These are phyloP conservation scores for Chelmon rostratus DNA, from an alignment of 2,797 vertebrate species.

Conservation along the genomic window DNA sequence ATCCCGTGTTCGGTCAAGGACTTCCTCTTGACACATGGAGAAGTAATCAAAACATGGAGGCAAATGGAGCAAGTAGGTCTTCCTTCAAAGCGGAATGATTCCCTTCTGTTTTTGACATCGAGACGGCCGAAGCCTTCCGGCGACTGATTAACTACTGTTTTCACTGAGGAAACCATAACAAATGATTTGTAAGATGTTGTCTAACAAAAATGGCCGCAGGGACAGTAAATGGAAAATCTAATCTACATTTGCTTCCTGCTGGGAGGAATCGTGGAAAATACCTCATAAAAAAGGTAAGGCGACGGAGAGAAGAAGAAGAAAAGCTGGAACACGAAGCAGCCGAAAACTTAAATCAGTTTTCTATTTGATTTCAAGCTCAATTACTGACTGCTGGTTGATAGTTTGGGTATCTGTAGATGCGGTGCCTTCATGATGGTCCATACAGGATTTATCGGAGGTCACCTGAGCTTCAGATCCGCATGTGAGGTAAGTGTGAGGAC, in stretches of 20 bases:
- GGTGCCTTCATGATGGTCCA: not conserved
- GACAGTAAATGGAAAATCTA: constrained; percentile 63
- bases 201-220: constrained; percentile 63
- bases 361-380: constrained; percentile 12
- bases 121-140: constrained; percentile 72
- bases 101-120: constrained; percentile 84
- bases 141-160: constrained; percentile 83
- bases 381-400: constrained; percentile 2
- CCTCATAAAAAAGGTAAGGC: constrained; percentile 41
- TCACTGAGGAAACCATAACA: constrained; percentile 77
- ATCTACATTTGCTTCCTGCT: constrained; percentile 68
- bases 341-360: not conserved
- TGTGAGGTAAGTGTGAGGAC: constrained; percentile 1
- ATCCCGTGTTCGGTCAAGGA: constrained; percentile 64
- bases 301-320: constrained; percentile 35
- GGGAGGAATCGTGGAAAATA: constrained; percentile 60
- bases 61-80: constrained; percentile 75
- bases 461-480: constrained; percentile 12
- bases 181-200: constrained; percentile 78
- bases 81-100: constrained; percentile 76
- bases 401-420: constrained; percentile 10
- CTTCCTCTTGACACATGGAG: constrained; percentile 81
- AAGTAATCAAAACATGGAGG: constrained; percentile 78
- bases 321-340: constrained; percentile 2
- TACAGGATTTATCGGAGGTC: not conserved